phyloP scores from a whole-genome alignment of 2,113 vertebrate genomes.

The Dinomys branickii region DNA sequence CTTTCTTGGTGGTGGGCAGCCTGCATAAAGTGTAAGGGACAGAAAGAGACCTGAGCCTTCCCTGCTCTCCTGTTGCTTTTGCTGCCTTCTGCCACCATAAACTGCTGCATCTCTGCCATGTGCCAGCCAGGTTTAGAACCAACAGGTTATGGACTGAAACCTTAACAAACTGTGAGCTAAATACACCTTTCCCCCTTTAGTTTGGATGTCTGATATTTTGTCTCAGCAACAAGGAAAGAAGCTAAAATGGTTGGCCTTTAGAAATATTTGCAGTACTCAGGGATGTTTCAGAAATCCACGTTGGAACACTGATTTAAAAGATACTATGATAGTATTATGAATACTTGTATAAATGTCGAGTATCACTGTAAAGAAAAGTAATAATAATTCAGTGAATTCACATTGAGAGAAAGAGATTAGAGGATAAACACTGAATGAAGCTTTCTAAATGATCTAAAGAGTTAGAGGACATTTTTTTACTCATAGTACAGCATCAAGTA shows the following conservation, averaged over 20 bases:
- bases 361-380: neutral
- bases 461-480: conserved; percentile 32
- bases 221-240: too few relatives aligned
- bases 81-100: too few relatives aligned
- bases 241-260: neutral
- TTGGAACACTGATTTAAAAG: neutral
- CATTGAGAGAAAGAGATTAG: conserved; percentile 40
- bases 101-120: too few relatives aligned
- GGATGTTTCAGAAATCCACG: neutral
- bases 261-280: neutral
- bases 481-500: neutral
- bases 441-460: conserved; percentile 36
- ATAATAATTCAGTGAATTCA: conserved; percentile 17
- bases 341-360: conserved; percentile 39
- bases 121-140: too few relatives aligned
- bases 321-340: conserved; percentile 7
- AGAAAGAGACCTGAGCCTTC: too few relatives aligned
- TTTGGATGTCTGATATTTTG: too few relatives aligned
- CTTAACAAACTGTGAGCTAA: too few relatives aligned
- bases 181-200: too few relatives aligned
- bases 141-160: too few relatives aligned
- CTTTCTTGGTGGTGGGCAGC: too few relatives aligned
- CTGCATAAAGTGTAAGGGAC: too few relatives aligned
- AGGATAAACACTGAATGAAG: conserved; percentile 25
- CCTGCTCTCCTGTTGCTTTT: too few relatives aligned